A percentile compares a stretch with the other conserved stretches of the same genome.
Conservation (phyloP, 2,888 invertebrate species). For the Carabus problematicus region DNA sequence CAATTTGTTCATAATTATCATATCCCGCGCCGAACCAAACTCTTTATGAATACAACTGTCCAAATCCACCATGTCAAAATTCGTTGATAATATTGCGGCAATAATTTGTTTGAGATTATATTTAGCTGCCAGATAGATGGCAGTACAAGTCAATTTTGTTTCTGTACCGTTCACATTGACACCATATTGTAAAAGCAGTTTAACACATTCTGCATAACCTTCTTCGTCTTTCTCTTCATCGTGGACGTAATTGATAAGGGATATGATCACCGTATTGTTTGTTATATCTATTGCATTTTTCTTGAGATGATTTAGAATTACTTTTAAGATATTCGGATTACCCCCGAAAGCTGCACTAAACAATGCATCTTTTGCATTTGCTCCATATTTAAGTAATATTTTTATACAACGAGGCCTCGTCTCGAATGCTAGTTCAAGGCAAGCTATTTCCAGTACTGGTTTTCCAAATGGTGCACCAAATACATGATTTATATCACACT, state of each 20-base stretch:
- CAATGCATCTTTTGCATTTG: background rate
- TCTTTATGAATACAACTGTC: background rate
- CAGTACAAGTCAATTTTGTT: background rate
- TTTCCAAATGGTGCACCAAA: conserved; percentile 4
- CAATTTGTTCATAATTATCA: conserved; percentile 8
- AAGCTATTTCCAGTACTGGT: conserved; percentile 1
- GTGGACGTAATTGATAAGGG: background rate
- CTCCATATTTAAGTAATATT: background rate
- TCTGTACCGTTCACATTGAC: background rate
- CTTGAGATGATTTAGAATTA: background rate
- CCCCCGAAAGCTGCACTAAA: conserved; percentile 2
- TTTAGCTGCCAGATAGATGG: conserved; percentile 10
- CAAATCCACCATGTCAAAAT: background rate
- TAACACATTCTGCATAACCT: background rate
- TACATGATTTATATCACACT: background rate
- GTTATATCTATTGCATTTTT: background rate
- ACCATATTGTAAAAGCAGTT: background rate
- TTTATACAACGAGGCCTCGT: background rate
- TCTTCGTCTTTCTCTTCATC: background rate
- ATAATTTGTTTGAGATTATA: conserved; percentile 1
- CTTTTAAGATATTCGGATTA: background rate
- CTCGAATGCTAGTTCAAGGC: background rate
- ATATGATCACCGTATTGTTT: background rate
- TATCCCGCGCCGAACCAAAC: conserved; percentile 1
- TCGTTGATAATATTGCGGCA: background rate